These are phyloP conservation scores for Squalus acanthias DNA, from an alignment of 2,797 vertebrate genomes.

Conservation along the genomic window DNA sequence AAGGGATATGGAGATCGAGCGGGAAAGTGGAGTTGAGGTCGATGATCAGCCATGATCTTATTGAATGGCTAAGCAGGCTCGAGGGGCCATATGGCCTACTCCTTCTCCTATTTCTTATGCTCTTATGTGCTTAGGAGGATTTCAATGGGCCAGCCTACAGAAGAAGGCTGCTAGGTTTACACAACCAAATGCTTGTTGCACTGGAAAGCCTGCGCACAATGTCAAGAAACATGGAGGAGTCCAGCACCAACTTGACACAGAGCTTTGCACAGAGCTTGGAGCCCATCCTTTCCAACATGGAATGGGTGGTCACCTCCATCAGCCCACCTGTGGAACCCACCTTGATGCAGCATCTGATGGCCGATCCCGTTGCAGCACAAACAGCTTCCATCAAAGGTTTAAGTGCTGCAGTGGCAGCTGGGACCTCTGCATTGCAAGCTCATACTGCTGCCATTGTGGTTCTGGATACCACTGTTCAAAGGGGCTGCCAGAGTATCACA, in stretches of 20 bases:
- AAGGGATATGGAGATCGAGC: no score
- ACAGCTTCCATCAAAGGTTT: neutral
- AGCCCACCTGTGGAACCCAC: neutral
- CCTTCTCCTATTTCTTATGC: no score
- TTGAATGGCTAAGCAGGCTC: no score
- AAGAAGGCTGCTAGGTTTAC: neutral
- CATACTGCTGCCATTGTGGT: neutral
- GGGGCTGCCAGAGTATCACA: neutral
- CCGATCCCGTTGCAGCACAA: neutral
- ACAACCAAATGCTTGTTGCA: neutral
- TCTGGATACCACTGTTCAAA: neutral
- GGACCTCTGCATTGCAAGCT: no score
- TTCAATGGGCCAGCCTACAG: neutral
- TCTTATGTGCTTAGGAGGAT: no score
- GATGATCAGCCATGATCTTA: no score
- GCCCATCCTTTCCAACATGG: neutral
- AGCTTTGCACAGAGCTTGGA: neutral
- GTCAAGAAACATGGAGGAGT: neutral
- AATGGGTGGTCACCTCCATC: neutral
- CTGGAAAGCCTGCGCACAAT: neutral
- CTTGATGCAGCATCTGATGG: neutral
- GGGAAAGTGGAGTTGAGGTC: no score
- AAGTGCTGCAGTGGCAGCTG: neutral
- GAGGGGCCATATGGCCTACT: no score
- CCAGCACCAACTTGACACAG: neutral